Base-by-base conservation (phyloP, 2,888 invertebrate species). In the Antheraea assamensis region DNA sequence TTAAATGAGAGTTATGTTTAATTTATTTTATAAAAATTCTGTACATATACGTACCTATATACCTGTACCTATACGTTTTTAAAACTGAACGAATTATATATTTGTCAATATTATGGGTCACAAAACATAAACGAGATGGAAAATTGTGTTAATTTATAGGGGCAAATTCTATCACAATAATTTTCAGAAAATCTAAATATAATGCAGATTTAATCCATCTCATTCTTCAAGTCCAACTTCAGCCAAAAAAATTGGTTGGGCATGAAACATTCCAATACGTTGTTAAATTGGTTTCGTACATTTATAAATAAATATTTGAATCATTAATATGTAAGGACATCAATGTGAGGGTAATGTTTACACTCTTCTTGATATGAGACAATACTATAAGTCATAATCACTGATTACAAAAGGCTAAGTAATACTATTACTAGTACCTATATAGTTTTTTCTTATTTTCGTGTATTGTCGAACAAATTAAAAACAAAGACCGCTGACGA, bases 1-100 rank as follows among this genome's bases (percentile, higher is more conserved):
- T 71, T 73, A 73, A 73, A 71, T 31, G 71, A 49, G 71, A 71
- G 30, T 64, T 71, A 71, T 55, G 66, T 73, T 73, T 10, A 35
- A 35, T 74, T 71, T 72, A 68, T 55, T 73, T 27, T 49, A 66
- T 66, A 47, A 72, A 19, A 55, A 52, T 30, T 17, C 42, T 42
- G 72, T 24, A 71, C 27, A 31, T 64, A 15, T 61, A 72, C n/a
- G n/a, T n/a, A n/a, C n/a, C n/a, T n/a, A n/a, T n/a, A n/a, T n/a
- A n/a, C n/a, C n/a, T n/a, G n/a, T n/a, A n/a, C n/a, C n/a, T 24
- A 24, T 58, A n/a, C 58, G 24, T 13, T 58, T 24, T 24, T 24
- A 21, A 58, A 24, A 24, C 58, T 10, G 24, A 58, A 15, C n/a
- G 8, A n/a, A 58, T 21, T 7, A 55, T 55, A 5, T 55, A 55